Base-by-base conservation (phyloP, 2,888 invertebrate genomes). In the Lagria hirta region DNA sequence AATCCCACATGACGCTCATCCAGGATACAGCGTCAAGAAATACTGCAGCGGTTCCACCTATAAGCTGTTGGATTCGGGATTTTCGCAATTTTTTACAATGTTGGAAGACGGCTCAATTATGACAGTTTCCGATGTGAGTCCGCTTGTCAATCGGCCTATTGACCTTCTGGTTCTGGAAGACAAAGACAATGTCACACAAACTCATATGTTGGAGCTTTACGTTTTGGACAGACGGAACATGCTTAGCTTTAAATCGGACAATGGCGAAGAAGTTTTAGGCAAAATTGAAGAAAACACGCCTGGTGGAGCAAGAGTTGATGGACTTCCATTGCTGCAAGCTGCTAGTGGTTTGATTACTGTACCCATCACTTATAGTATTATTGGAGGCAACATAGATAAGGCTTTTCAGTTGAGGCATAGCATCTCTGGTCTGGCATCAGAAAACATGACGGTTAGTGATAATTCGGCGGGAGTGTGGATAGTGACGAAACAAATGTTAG, bases 1-100 rank as follows among this genome's bases (percentile, higher is more conserved):
- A 62, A 79, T 92, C 66, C 90, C 92, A 32, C 91, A 92, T 72
- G 92, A 93, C 68, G 88, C 88, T 57, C 86, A 89, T 68, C 91
- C 92, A 2, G 92, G 92, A 32, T 91, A 86, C 73, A 88, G 88
- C 68, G 85, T 92, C 64, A 86, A 85, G 68, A 84, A 86, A 65
- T 88, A 91, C 72, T 75, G 78, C 55, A 75, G 76, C 62, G 76
- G 75, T 48, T 76, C 78, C 62, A 77, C 78, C 50, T 85, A 80
- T 66, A 80, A 78, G 51, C 75, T 87, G 53, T 73, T 89, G 61
- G 87, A 90, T 62, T 88, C 86, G 32, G 88, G 86, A 51, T 88
- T 82, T 69, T 85, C 87, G 28, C 82, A 88, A 55, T 92, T 85
- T 72, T 93, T 94, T 71, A 87, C 93, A 5, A 84, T 93, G 54